phyloP scores from a whole-genome alignment of 2,113 vertebrate species.

The Gallinago media region DNA sequence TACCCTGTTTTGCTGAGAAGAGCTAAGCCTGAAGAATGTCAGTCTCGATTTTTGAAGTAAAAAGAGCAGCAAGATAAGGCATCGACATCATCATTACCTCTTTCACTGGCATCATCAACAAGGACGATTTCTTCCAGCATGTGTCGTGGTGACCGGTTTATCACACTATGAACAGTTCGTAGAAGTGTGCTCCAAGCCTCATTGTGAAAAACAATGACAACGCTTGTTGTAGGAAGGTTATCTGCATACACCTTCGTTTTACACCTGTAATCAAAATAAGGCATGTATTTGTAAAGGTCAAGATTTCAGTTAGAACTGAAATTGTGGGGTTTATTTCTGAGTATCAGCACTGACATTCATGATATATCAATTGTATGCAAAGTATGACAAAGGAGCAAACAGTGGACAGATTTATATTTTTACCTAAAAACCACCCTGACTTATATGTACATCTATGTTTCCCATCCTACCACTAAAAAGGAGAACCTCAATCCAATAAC shows the following conservation, averaged over 20 bases:
- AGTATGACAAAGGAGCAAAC: neutral
- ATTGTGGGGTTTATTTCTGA: neutral
- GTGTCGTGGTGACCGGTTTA: slow-evolving; percentile 92
- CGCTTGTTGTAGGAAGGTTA: slow-evolving; percentile 93
- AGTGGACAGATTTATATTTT: neutral
- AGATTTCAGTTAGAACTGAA: neutral
- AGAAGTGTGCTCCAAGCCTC: slow-evolving; percentile 98
- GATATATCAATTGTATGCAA: neutral
- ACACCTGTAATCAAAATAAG: slow-evolving; percentile 80
- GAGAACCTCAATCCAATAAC: neutral
- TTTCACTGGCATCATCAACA: slow-evolving; percentile 96
- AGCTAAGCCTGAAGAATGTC: neutral
- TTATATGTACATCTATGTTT: neutral
- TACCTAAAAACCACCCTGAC: neutral
- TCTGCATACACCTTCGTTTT: slow-evolving; percentile 97
- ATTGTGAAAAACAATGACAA: slow-evolving; percentile 98
- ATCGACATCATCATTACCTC: slow-evolving; percentile 70
- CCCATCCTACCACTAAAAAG: neutral
- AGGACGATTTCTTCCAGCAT: slow-evolving; percentile 95
- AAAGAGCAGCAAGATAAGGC: neutral
- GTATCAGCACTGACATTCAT: neutral
- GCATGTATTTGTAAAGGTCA: neutral
- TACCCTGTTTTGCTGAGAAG: neutral
- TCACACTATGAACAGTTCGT: slow-evolving; percentile 95
- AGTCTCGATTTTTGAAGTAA: fast-evolving